Percentiles rank a stretch among this genome's conserved stretches.
Conservation (phyloP, 2,113 vertebrate species). For the Prietella phreatophila region DNA sequence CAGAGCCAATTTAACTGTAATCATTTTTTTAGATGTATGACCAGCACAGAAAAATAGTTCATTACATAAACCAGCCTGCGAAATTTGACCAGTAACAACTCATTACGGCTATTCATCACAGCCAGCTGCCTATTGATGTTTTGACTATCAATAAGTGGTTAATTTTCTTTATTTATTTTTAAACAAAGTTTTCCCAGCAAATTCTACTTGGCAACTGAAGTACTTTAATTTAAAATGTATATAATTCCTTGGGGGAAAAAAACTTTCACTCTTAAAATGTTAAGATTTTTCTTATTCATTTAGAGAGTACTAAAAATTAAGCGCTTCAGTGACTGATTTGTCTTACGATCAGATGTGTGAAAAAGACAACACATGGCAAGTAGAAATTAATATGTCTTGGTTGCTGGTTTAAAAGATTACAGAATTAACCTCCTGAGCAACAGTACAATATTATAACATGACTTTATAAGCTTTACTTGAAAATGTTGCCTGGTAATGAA, state of each 20-base stretch:
- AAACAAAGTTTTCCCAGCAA: neutral
- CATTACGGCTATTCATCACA: constrained; percentile 9
- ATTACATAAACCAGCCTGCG: neutral
- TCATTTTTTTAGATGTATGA: neutral
- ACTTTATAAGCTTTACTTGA: neutral
- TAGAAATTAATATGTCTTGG: neutral
- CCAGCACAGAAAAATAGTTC: neutral
- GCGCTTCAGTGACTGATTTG: neutral
- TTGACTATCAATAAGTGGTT: neutral
- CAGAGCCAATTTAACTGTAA: neutral
- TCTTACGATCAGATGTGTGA: constrained; percentile 17
- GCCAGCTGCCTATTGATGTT: neutral
- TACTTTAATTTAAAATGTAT: neutral
- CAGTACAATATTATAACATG: neutral
- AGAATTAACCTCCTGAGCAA: neutral
- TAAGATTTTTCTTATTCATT: neutral
- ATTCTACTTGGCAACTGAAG: neutral
- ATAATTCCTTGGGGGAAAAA: neutral
- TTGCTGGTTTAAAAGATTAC: neutral
- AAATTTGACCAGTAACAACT: neutral
- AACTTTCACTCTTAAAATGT: neutral
- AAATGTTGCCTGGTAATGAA: neutral
- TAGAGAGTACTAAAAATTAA: neutral
- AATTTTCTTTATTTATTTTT: neutral
- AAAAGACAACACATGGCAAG: neutral